Base-by-base conservation (phyloP, 2,113 vertebrate species). In the Salvelinus alpinus region DNA sequence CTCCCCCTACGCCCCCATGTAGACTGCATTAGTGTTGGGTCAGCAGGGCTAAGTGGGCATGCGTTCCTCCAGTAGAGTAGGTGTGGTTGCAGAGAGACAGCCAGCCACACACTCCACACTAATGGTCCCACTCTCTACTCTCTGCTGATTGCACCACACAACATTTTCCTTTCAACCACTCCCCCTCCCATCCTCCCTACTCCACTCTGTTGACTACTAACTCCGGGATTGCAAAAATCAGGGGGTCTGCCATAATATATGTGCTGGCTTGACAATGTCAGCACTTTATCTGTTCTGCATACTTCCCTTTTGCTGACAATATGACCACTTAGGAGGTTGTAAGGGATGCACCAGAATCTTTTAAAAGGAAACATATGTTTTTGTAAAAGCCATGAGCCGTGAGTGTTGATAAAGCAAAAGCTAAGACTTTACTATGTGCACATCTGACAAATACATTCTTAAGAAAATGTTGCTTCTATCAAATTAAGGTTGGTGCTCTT, bases 381-480 rank as follows among this genome's bases (percentile, higher is more conserved):
- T 44, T 44, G 38, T 44, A 44, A 44, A 44, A 44, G 38, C 9
- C 9, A 11, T 44, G 38, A 44, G 38, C 9, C 38, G 9, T 44
- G 38, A 44, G 38, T 44, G 38, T 44, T 44, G 9, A 44, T 44
- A 12, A 44, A 44, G 9, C 9, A 9, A 44, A 44, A 44, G 38
- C 8, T 44, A 44, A 44, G 9, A 44, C 9, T 12, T 44, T 44
- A 12, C 9, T 44, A 9, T 44, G 38, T 44, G 9, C 38, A 44
- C 11, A 44, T 44, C 38, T 11, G 38, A 44, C 9, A 44, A 9
- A 44, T 12, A 18, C 69, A 72, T 84, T 76, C 64, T 13, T 7
- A 64, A 84, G 75, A 72, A 80, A 81, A 85, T 81, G 77, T 83
- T 85, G 81, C 78, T 25, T 64, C 62, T 64, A 57, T 11, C 11